Evolutionary conservation across 2,113 vertebrate species (phyloP).

Genomic region (Anolis carolinensis): DNA sequence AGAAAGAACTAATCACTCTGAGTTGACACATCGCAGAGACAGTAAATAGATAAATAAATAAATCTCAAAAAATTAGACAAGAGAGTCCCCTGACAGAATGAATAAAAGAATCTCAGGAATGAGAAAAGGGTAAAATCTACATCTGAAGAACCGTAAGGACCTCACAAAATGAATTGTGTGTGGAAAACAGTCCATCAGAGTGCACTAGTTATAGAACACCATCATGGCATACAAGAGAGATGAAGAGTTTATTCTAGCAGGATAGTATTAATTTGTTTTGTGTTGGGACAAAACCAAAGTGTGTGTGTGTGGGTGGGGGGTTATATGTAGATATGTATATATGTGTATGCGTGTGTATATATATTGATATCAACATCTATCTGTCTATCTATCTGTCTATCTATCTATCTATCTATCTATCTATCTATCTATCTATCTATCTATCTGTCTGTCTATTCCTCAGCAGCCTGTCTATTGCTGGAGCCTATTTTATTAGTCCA

Average conservation of each 20-base stretch:
- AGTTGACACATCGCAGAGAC: conserved; percentile 10
- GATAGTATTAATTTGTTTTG: not conserved
- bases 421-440: too few relatives aligned
- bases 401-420: too few relatives aligned
- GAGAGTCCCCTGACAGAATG: conserved; percentile 7
- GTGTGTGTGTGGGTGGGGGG: too few relatives aligned
- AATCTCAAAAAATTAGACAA: conserved; percentile 23
- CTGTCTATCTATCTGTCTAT: too few relatives aligned
- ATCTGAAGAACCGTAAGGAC: not conserved
- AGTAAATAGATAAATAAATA: not conserved
- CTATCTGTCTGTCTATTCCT: too few relatives aligned
- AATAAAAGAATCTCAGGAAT: not conserved
- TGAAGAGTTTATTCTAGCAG: not conserved
- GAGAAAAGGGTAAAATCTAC: conserved; percentile 7
- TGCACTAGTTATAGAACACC: not conserved
- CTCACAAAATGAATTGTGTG: not conserved
- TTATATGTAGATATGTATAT: too few relatives aligned
- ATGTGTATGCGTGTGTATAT: too few relatives aligned
- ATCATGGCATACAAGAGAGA: not conserved
- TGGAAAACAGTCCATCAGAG: not conserved
- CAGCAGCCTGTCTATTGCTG: not conserved
- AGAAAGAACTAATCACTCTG: conserved; percentile 5
- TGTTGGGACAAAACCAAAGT: not conserved
- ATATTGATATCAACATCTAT: too few relatives aligned
- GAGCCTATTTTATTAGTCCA: not conserved